Base-by-base conservation (phyloP, 2,888 invertebrate genomes). In the Hydrotaea cyrtoneurina region DNA sequence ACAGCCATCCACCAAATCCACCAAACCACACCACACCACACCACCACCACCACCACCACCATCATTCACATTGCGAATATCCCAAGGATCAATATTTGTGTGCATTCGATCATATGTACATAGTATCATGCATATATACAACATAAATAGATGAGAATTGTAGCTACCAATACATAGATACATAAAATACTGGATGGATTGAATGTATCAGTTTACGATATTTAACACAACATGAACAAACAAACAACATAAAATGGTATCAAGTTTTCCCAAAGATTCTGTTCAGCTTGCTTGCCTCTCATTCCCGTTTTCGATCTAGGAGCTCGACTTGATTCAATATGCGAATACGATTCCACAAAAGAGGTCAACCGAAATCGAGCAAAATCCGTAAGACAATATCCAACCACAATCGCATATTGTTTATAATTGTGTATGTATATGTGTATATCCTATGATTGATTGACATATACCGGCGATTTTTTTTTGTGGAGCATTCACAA, bases 241-340 rank as follows among this genome's bases (percentile, higher is more conserved):
- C 69, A 57, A 57, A 39, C n/a, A 57, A 39, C n/a, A 76, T 43
- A 53, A 87, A 88, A 90, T 90, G 91, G 90, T 91, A 91, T 91
- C 91, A 91, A 91, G 91, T 91, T 91, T 91, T 91, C 91, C 91
- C 91, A 90, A 91, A 87, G 90, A 91, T 91, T 91, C 91, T 89
- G 90, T 91, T 90, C 89, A 91, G 91, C 91, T 91, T 91, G 91
- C 91, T 91, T 91, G 91, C 91, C 91, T 91, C 91, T 91, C 91
- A 91, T 91, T 91, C 91, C 91, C 91, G 91, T 91, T 91, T 91
- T 91, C 91, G 91, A 91, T 91, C 91, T 91, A 91, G 90, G 91
- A 91, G 91, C 91, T 91, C 91, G 90, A 91, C 91, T 91, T 91
- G 91, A 91, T 91, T 91, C 91, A 91, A 91, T 90, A 88, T 91